phyloP scores from a whole-genome alignment of 1,140 invertebrate species.

The Orchestia grillus region DNA sequence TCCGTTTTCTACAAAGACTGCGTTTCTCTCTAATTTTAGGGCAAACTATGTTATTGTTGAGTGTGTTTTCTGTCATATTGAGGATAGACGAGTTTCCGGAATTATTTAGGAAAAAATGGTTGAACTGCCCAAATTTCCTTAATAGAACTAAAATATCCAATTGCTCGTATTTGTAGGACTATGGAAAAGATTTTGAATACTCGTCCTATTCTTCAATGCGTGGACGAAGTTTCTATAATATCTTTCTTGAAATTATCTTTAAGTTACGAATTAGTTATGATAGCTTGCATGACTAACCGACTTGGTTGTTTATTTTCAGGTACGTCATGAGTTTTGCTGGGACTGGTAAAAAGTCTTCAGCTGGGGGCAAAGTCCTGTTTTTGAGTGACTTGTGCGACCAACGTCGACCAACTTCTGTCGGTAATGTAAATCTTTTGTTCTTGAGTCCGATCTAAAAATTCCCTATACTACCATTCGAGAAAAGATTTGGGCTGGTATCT shows the following conservation, averaged over 20 bases:
- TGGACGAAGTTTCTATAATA: not conserved
- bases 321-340: not conserved
- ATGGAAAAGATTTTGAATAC: not conserved
- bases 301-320: not conserved
- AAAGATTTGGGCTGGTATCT: not conserved
- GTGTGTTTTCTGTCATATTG: not conserved
- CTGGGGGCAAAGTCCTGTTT: not conserved
- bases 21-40: not conserved
- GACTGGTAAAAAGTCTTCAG: not conserved
- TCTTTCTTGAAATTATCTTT: not conserved
- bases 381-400: not conserved
- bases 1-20: not conserved
- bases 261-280: not conserved
- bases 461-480: not conserved
- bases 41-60: not conserved
- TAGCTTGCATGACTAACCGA: not conserved
- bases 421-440: not conserved
- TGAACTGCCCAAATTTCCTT: not conserved
- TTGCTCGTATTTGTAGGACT: not conserved
- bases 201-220: not conserved
- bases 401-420: not conserved
- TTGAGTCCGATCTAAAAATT: not conserved
- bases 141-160: not conserved
- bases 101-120: not conserved
- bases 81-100: not conserved